These are phyloP conservation scores for Psittacara wagleri DNA, from an alignment of 2,113 vertebrate genomes.

Conservation along the genomic window DNA sequence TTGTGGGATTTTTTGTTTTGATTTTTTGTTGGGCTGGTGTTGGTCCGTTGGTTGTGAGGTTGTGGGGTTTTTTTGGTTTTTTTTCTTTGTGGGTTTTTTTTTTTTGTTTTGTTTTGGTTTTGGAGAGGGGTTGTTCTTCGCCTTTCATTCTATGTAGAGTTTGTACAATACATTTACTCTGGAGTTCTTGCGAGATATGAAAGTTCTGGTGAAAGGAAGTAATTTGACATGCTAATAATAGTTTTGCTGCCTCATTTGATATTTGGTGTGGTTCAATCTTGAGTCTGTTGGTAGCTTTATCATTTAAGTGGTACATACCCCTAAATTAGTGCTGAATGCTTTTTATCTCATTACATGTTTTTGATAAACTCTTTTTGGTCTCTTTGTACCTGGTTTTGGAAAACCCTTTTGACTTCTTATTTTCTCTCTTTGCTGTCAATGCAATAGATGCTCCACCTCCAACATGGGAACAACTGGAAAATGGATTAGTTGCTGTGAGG, in stretches of 20 bases:
- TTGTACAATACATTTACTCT: neutral
- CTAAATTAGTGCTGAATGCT: neutral
- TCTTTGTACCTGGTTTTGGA: neutral
- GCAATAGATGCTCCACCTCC: constrained; percentile 91
- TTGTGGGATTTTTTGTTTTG: neutral
- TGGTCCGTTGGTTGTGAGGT: neutral
- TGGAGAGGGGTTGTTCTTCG: neutral
- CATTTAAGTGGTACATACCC: neutral
- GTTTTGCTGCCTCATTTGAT: neutral
- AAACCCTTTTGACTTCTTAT: neutral
- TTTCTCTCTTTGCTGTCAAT: neutral
- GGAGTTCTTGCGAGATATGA: neutral
- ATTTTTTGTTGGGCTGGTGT: neutral
- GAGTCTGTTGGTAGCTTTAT: neutral
- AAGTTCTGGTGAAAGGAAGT: neutral
- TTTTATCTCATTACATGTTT: neutral
- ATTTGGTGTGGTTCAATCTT: neutral
- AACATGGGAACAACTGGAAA: constrained; percentile 96
- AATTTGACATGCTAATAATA: neutral
- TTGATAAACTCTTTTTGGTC: neutral
- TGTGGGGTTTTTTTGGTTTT: too few relatives aligned
- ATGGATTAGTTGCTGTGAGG: constrained; percentile 95
- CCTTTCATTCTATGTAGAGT: neutral
- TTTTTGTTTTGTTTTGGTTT: neutral
- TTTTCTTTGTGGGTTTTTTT: too few relatives aligned